These are phyloP conservation scores for Eciton burchellii DNA, from an alignment of 1,140 invertebrate species.

Conservation along the genomic window DNA sequence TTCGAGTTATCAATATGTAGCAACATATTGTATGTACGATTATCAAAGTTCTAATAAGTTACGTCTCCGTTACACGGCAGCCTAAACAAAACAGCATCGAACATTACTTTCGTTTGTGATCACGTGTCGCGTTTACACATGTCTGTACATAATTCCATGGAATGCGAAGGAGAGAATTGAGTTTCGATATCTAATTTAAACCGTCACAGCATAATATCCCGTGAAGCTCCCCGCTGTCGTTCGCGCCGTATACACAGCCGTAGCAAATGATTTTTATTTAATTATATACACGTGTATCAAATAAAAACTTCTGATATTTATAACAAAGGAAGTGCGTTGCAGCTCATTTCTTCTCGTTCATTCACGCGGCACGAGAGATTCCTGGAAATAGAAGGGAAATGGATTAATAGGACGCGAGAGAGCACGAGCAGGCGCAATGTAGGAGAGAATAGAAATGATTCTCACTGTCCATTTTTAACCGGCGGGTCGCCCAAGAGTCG, in stretches of 20 bases:
- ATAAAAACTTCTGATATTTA: conserved; percentile 65
- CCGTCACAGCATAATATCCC: conserved; percentile 10
- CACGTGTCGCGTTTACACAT: background rate
- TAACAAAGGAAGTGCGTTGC: background rate
- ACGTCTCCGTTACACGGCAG: background rate
- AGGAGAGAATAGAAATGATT: conserved; percentile 43
- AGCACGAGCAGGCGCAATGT: background rate
- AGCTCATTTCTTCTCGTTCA: conserved; percentile 21
- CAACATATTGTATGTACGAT: conserved; percentile 15
- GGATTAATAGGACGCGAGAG: background rate
- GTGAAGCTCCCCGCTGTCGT: conserved; percentile 17
- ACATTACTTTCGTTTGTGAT: background rate
- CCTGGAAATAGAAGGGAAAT: background rate
- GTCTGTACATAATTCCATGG: conserved; percentile 43
- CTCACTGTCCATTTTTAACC: conserved; percentile 56
- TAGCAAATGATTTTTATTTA: conserved; percentile 59
- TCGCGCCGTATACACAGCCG: conserved; percentile 36
- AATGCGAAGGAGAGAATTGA: background rate
- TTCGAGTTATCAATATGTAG: background rate
- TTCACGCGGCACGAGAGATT: background rate
- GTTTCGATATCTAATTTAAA: conserved; percentile 23
- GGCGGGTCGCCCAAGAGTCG: conserved; percentile 25
- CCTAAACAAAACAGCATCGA: conserved; percentile 13
- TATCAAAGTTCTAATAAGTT: conserved; percentile 8
- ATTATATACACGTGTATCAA: conserved; percentile 44